A percentile compares a stretch with the other conserved stretches of the same genome.
Evolutionary conservation across 2,797 vertebrate genomes (phyloP).

Genomic region (Trachurus trachurus): DNA sequence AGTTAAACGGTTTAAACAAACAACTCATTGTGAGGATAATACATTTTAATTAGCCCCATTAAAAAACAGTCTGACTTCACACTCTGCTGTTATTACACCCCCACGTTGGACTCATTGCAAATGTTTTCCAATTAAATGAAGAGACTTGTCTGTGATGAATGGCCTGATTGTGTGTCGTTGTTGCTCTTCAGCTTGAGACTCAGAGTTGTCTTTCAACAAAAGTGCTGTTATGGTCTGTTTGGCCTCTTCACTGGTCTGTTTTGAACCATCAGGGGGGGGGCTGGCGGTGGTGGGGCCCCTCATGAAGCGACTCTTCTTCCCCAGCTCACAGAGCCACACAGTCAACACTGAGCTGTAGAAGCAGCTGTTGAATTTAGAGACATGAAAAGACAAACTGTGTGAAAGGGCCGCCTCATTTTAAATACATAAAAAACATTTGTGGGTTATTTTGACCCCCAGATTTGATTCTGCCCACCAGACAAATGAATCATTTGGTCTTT

Average conservation of each 20-base stretch:
- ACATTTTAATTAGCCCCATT: neutral
- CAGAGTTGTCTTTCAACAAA: slow-evolving; percentile 48
- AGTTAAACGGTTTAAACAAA: slow-evolving; percentile 12
- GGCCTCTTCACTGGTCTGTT: slow-evolving; percentile 33
- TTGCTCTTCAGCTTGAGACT: slow-evolving; percentile 18
- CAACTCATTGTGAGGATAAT: slow-evolving; percentile 13
- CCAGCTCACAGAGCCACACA: slow-evolving; percentile 2
- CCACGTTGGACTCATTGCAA: slow-evolving; percentile 26
- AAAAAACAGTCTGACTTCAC: neutral
- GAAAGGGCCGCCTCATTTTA: neutral
- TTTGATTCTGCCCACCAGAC: neutral
- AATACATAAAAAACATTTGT: neutral
- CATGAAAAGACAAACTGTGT: neutral
- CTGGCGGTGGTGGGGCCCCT: neutral
- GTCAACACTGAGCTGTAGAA: slow-evolving; percentile 3
- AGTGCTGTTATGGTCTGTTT: slow-evolving; percentile 54
- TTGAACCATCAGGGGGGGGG: slow-evolving; percentile 27
- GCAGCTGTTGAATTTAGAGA: neutral
- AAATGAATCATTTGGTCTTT: neutral
- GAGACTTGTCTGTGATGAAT: slow-evolving; percentile 51
- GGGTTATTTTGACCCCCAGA: neutral
- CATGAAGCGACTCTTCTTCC: slow-evolving; percentile 47
- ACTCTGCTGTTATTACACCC: slow-evolving; percentile 14
- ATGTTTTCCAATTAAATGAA: slow-evolving; percentile 34
- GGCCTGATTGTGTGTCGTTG: slow-evolving; percentile 55